Conservation (phyloP, 2,113 vertebrate species). For the Odobenus rosmarus region DNA sequence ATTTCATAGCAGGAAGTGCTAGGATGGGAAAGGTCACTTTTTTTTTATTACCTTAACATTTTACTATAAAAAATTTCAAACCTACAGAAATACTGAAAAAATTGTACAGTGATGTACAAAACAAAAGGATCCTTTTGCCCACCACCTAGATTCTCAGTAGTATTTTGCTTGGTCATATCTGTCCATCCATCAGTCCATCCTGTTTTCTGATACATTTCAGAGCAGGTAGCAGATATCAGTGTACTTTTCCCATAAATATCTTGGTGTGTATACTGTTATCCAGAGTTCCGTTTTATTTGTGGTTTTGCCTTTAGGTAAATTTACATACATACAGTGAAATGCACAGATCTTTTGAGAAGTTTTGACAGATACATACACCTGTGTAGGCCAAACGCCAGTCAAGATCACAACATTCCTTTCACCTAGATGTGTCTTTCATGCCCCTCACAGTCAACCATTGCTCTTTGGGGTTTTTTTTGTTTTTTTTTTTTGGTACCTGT, state of each 20-base stretch:
- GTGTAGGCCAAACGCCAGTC: background rate
- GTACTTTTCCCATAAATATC: background rate
- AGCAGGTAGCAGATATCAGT: background rate
- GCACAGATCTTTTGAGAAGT: background rate
- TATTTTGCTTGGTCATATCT: background rate
- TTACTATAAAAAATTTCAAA: background rate
- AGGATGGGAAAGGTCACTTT: background rate
- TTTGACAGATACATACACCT: background rate
- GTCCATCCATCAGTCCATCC: rapidly evolving
- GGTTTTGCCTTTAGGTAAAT: background rate
- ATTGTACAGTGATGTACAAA: background rate
- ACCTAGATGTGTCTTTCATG: background rate
- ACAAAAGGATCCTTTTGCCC: background rate
- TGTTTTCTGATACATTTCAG: background rate
- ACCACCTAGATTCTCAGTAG: background rate
- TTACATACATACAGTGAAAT: background rate
- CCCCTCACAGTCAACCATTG: background rate
- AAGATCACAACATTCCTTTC: background rate
- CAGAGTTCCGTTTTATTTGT: background rate
- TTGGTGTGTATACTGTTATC: background rate
- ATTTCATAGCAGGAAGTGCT: background rate
- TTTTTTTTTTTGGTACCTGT: background rate
- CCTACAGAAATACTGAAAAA: background rate
- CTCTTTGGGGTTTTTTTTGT: background rate
- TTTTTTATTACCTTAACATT: background rate